Conservation (phyloP, 2,888 invertebrate species). For the Antitype chi region DNA sequence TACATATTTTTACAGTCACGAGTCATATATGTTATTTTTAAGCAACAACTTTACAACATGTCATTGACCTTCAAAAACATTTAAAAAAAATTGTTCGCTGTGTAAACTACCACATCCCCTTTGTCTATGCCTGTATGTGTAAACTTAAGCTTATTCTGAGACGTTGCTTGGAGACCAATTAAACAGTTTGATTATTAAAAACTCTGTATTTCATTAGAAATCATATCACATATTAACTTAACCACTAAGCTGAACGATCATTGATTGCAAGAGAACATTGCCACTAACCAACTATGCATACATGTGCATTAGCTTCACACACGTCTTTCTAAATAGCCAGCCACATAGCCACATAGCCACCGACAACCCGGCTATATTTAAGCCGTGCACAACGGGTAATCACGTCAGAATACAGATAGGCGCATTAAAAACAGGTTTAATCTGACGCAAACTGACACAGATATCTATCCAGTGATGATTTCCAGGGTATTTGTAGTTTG, state of each 20-base stretch:
- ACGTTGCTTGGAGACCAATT: too few relatives aligned
- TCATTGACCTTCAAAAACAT: too few relatives aligned
- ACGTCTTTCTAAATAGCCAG: constrained; percentile 50
- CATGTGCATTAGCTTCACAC: constrained; percentile 25
- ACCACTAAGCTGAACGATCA: not conserved
- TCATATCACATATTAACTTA: too few relatives aligned
- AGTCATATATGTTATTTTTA: too few relatives aligned
- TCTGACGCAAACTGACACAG: constrained; percentile 29
- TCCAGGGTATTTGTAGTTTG: not conserved
- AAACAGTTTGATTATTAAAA: too few relatives aligned
- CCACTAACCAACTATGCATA: constrained; percentile 8
- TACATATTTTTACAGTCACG: too few relatives aligned
- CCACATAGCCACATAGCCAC: constrained; percentile 19
- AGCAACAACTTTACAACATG: too few relatives aligned
- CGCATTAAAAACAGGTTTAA: constrained; percentile 57
- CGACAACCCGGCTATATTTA: constrained; percentile 36
- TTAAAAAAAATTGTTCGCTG: too few relatives aligned
- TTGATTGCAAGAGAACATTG: not conserved
- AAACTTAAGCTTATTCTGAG: too few relatives aligned
- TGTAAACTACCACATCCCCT: too few relatives aligned
- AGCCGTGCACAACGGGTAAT: constrained; percentile 38
- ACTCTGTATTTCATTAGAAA: too few relatives aligned
- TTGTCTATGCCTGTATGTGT: too few relatives aligned
- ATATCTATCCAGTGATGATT: constrained; percentile 5
- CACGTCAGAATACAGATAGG: constrained; percentile 60